Evolutionary conservation across 2,113 vertebrate genomes (phyloP).

Genomic region (Lates calcarifer): DNA sequence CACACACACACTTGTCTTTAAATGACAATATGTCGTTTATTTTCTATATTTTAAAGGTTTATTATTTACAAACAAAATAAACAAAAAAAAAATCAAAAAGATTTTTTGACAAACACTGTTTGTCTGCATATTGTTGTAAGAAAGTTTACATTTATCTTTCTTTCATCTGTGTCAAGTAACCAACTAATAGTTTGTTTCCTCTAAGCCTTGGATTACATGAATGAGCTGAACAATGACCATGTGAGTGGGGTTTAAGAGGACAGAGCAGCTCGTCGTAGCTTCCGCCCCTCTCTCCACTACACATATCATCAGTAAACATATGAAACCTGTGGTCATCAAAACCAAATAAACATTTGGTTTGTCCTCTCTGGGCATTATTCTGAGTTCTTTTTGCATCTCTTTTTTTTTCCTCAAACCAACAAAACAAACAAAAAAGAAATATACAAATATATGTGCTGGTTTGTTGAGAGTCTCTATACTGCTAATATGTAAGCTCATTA

Average conservation of each 20-base stretch:
- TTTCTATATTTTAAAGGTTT: slow-evolving; percentile 89
- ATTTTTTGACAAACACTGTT: slow-evolving; percentile 88
- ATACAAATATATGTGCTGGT: slow-evolving; percentile 86
- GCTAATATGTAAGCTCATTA: slow-evolving; percentile 78
- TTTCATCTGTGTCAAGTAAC: slow-evolving; percentile 82
- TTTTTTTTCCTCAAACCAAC: slow-evolving; percentile 67
- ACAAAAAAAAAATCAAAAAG: slow-evolving; percentile 80
- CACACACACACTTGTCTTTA: slow-evolving; percentile 71
- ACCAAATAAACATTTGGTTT: slow-evolving; percentile 75
- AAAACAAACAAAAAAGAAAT: slow-evolving; percentile 77
- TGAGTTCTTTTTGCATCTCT: slow-evolving; percentile 79
- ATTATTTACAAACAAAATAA: slow-evolving; percentile 89
- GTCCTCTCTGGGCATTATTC: slow-evolving; percentile 71
- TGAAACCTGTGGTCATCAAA: slow-evolving; percentile 74
- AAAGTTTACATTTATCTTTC: slow-evolving; percentile 87
- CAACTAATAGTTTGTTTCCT: slow-evolving; percentile 75
- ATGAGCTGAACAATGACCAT: slow-evolving; percentile 82
- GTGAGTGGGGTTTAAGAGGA: slow-evolving; percentile 66
- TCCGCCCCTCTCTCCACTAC: slow-evolving; percentile 54
- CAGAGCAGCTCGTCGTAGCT: slow-evolving; percentile 54
- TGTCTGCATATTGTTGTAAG: slow-evolving; percentile 90
- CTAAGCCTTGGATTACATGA: slow-evolving; percentile 82
- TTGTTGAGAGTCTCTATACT: slow-evolving; percentile 82
- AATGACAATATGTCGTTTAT: slow-evolving; percentile 89
- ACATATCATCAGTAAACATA: slow-evolving; percentile 81